Conservation (phyloP, 1,140 invertebrate genomes). For the Leptoteleia sp. region DNA sequence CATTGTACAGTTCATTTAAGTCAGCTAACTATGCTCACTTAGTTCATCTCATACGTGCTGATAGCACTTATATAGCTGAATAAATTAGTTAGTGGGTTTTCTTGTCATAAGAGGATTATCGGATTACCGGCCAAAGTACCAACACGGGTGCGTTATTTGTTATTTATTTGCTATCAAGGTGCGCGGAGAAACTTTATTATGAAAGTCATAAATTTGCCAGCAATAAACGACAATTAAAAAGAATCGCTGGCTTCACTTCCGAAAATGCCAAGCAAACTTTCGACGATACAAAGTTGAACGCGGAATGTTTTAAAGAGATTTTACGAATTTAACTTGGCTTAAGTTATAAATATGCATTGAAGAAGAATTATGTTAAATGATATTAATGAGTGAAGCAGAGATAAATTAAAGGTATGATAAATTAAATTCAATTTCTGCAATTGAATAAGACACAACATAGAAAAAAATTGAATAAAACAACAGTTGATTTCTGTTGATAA, state of each 20-base stretch:
- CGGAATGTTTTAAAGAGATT: neutral
- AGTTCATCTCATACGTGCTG: constrained; percentile 47
- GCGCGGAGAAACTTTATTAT: constrained; percentile 31
- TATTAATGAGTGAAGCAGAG: neutral
- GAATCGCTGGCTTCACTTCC: constrained; percentile 16
- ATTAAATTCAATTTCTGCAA: no score
- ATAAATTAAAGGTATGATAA: no score
- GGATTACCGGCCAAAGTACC: no score
- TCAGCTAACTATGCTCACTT: constrained; percentile 48
- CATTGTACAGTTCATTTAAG: constrained; percentile 39
- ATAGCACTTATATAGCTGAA: constrained; percentile 54
- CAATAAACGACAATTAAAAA: constrained; percentile 52
- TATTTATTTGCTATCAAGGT: constrained; percentile 47
- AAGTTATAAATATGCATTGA: no score
- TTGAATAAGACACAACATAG: no score
- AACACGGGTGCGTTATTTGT: constrained; percentile 19
- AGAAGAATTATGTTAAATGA: no score
- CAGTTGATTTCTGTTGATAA: no score
- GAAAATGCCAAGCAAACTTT: constrained; percentile 7
- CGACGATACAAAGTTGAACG: constrained; percentile 1
- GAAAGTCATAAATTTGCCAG: constrained; percentile 34
- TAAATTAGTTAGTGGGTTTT: constrained; percentile 24
- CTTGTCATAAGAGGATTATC: no score
- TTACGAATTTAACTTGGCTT: neutral
- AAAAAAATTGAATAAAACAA: no score